Evolutionary conservation across 2,113 vertebrate genomes (phyloP).

Genomic region (Chitala chitala): DNA sequence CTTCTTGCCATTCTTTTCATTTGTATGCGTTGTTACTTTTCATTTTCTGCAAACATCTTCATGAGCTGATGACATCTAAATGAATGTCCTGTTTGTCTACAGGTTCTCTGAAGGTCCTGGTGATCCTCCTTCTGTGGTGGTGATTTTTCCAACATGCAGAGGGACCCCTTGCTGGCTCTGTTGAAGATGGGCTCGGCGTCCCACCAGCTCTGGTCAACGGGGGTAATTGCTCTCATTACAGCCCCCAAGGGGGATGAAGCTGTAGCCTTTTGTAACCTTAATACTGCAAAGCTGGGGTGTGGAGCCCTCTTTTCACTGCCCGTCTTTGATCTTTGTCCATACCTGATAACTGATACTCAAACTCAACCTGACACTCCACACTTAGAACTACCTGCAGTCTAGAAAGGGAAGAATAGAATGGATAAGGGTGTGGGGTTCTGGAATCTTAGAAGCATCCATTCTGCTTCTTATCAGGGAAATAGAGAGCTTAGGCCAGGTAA

Average conservation of each 20-base stretch:
- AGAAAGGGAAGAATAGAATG: conserved; percentile 42
- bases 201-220: conserved; percentile 38
- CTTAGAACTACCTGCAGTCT: conserved; percentile 39
- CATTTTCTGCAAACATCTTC: too few species aligned
- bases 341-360: conserved; percentile 52
- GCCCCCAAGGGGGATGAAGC: conserved; percentile 39
- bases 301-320: conserved; percentile 56
- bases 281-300: conserved; percentile 45
- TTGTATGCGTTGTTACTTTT: too few species aligned
- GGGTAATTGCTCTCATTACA: conserved; percentile 55
- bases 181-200: conserved; percentile 21
- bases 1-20: too few species aligned
- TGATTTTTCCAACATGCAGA: neutral
- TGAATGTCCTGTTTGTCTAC: neutral
- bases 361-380: conserved; percentile 49
- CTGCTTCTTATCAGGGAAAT: conserved; percentile 40
- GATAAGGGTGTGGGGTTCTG: conserved; percentile 31
- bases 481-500: conserved; percentile 41
- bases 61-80: too few species aligned
- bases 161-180: conserved; percentile 23
- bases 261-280: conserved; percentile 46
- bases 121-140: neutral
- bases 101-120: neutral
- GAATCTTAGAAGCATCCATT: conserved; percentile 43
- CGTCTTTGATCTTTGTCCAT: conserved; percentile 59